Evolutionary conservation across 2,888 invertebrate genomes (phyloP), one percentile per base, ranked within the genome.

Genomic region (Drosophila ustulata): DNA sequence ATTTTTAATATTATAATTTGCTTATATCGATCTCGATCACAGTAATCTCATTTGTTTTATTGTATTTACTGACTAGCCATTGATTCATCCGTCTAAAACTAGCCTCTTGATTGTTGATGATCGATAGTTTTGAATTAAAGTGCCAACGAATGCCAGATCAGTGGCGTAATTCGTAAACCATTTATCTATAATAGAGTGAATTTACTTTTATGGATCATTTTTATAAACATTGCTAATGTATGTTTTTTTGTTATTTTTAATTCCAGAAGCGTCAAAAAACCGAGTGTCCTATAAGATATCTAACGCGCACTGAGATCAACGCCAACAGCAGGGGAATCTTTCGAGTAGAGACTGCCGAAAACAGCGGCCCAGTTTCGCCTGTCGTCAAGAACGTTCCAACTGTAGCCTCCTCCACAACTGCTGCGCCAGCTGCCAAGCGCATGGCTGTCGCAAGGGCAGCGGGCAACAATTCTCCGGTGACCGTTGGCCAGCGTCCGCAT

Each of bases 271-370:
- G 87, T 34, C 87, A 84, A 62, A 92, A 91, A 80, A 70, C 78
- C 30, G 92, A 92, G 75, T 91, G 92, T 63, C 91, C 91, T 68
- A 89, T 93, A 63, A 91, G 92, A n/a, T 89, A 92, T 72, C 75
- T 93, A 53, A 79, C 91, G 30, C 91, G 91, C 68, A 89, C 91
- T 39, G 93, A 92, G 66, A 82, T 90, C 63, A 71, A 78, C 23
- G 84, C 80, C 61, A 85, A 89, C 32, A 87, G 72, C 61, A 90
- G 92, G 37, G 93, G 93, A 18, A 91, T 93, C 28, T 90, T 92
- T 30, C 91, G 93, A 8, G 45, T 85, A 30, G 83, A 85, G 1
- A 49, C 47, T 11, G 74, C 83, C n/a, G 81, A 77, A 11, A 59
- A 74, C 32, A 58, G 75, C 34, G 74, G 76, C 43, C 52, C 62